Evolutionary conservation across 1,140 invertebrate species (phyloP).

Genomic region (Drosophila athabasca): DNA sequence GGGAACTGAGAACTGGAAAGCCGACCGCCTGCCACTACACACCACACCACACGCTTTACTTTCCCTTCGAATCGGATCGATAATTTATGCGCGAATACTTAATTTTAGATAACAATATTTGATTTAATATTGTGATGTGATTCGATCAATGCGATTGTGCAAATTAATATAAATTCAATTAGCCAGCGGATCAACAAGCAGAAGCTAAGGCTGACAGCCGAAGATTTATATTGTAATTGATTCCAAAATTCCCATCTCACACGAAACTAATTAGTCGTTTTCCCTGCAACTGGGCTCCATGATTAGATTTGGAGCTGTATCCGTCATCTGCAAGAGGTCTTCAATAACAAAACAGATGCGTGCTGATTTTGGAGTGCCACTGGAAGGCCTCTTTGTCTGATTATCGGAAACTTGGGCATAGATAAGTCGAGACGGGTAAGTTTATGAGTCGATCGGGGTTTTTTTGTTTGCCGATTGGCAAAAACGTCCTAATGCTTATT

Average conservation of each 20-base stretch:
- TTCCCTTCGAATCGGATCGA: conserved; percentile 34
- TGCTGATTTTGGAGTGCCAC: no score
- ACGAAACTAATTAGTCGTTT: conserved; percentile 2
- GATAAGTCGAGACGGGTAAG: conserved; percentile 13
- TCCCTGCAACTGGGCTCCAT: conserved; percentile 3
- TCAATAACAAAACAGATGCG: conserved; percentile 9
- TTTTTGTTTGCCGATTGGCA: conserved; percentile 5
- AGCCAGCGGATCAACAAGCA: neutral
- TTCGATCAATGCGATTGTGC: conserved; percentile 3
- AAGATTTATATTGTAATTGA: conserved; percentile 31
- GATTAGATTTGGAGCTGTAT: conserved; percentile 34
- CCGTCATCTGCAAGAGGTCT: conserved; percentile 2
- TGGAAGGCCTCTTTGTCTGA: conserved; percentile 19
- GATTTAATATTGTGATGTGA: conserved; percentile 20
- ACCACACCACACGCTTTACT: conserved; percentile 25
- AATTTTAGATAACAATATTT: conserved; percentile 58
- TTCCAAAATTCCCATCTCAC: conserved; percentile 10
- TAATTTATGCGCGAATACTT: conserved; percentile 60
- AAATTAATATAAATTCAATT: conserved; percentile 39
- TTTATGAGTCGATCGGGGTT: neutral
- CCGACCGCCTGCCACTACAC: neutral
- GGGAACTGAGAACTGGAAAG: conserved; percentile 58
- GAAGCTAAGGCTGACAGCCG: conserved; percentile 18
- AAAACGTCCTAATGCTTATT: conserved; percentile 31
- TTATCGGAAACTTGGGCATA: neutral